Conservation (phyloP, 2,888 invertebrate species). For the Salticus scenicus region DNA sequence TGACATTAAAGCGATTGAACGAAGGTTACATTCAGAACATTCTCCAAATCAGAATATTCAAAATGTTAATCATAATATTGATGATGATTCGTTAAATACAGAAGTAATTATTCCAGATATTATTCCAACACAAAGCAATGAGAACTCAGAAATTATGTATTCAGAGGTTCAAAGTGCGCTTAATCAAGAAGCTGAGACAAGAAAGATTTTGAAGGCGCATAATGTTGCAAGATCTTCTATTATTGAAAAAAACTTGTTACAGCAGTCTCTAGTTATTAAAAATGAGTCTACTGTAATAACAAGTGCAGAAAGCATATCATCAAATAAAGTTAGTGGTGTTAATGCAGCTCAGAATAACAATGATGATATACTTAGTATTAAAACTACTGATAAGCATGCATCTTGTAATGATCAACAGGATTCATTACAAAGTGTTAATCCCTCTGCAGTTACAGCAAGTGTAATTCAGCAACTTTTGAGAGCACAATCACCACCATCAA, state of each 20-base stretch:
- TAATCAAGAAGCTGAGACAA: slow-evolving; percentile 28
- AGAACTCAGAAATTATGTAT: slow-evolving; percentile 59
- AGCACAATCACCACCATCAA: slow-evolving; percentile 47
- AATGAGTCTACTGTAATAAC: slow-evolving; percentile 61
- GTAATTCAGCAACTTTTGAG: slow-evolving; percentile 66
- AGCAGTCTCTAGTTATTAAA: slow-evolving; percentile 43
- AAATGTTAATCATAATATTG: slow-evolving; percentile 20
- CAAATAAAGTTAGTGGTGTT: slow-evolving; percentile 27
- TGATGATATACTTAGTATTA: slow-evolving; percentile 35
- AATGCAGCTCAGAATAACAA: slow-evolving; percentile 38
- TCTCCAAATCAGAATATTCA: slow-evolving; percentile 21
- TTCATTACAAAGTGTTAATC: slow-evolving; percentile 31
- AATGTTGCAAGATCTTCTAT: slow-evolving; percentile 48
- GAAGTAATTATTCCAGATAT: slow-evolving; percentile 62
- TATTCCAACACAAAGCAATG: slow-evolving; percentile 37
- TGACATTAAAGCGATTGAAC: slow-evolving; percentile 66
- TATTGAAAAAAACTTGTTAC: slow-evolving; percentile 59
- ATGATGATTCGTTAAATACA: slow-evolving; percentile 7
- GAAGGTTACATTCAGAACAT: slow-evolving; percentile 36
- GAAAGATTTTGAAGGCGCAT: slow-evolving; percentile 51
- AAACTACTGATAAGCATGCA: slow-evolving; percentile 22
- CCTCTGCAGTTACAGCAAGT: slow-evolving; percentile 62
- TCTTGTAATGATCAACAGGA: slow-evolving; percentile 2
- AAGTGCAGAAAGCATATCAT: slow-evolving; percentile 33
- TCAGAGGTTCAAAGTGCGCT: slow-evolving; percentile 41